Base-by-base conservation (phyloP, 2,888 invertebrate species). In the Parnassius glacialis region DNA sequence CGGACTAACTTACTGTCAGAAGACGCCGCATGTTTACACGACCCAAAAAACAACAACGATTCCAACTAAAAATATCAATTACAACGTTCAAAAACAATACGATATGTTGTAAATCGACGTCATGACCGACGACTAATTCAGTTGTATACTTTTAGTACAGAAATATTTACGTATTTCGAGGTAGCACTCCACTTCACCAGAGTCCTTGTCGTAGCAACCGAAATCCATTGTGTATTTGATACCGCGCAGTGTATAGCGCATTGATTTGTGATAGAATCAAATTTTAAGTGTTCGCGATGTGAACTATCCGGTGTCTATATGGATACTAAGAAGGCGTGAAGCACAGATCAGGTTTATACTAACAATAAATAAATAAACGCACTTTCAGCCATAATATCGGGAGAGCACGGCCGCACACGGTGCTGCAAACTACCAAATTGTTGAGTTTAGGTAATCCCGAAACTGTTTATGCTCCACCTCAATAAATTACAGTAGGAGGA, bases 151-250 rank as follows among this genome's bases (percentile, higher is more conserved):
- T 81, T 83, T 81, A 85, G 79, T 79, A 72, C 84, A 85, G 86
- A 83, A 78, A 79, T 87, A 92, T 93, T 93, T 92, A 94, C 93
- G 92, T 91, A 94, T 94, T 92, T 94, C 94, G 77, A 94, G 85
- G 92, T 93, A 94, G 88, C 94, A 94, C 90, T 94, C 94, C 87
- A 93, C 90, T 83, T 94, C 94, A 72, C 94, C 94, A 65, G 94
- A 94, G 74, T 93, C 93, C 80, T 94, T 94, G 86, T 93, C 93
- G 81, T 92, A 87, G 85, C 93, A 93, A 79, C 93, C 94, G 85
- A 92, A 93, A 89, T 93, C 93, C 93, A 94, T 94, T 84, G 76
- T 80, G 79, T 74, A 73, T 64, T 72, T 73, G 68, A 73, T 66
- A 71, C 69, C 72, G 75, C 76, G 76, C 66, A 75, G 72, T 75